Conservation (phyloP, 2,113 vertebrate genomes). For the Herpetotheres cachinnans region DNA sequence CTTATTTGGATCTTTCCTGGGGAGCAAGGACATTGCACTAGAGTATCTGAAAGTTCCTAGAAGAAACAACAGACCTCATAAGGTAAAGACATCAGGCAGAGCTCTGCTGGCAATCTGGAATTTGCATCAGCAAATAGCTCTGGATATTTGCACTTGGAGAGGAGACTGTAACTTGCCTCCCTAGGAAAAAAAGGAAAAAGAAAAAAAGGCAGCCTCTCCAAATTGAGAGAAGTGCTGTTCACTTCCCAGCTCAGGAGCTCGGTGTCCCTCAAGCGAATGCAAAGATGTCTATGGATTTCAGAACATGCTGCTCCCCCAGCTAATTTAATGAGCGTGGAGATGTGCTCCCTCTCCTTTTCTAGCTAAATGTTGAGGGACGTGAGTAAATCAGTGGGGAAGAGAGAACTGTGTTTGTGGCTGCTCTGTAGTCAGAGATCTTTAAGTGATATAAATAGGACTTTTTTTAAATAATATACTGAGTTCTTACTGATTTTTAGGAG, state of each 20-base stretch:
- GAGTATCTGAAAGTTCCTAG: constrained; percentile 18
- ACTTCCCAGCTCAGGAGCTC: neutral
- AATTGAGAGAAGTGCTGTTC: accelerated
- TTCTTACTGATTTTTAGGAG: neutral
- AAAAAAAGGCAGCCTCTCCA: neutral
- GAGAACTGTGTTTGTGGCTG: neutral
- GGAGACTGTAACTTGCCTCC: neutral
- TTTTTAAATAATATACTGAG: neutral
- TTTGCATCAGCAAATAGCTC: neutral
- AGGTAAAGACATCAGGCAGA: constrained; percentile 26
- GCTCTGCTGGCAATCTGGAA: neutral
- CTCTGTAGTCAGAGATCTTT: neutral
- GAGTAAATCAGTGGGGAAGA: neutral
- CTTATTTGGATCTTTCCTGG: constrained; percentile 8
- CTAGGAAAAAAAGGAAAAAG: neutral
- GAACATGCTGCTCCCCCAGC: accelerated
- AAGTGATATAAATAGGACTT: neutral
- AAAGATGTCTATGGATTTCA: neutral
- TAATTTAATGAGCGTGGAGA: accelerated
- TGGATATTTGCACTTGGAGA: neutral
- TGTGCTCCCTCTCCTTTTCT: neutral
- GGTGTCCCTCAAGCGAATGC: accelerated
- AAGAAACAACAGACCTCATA: neutral
- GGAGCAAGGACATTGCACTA: neutral
- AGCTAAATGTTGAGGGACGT: accelerated